A percentile compares a stretch with the other conserved stretches of the same genome.
phyloP scores from a whole-genome alignment of 2,888 invertebrate genomes.

The Ornithoptera priamus region DNA sequence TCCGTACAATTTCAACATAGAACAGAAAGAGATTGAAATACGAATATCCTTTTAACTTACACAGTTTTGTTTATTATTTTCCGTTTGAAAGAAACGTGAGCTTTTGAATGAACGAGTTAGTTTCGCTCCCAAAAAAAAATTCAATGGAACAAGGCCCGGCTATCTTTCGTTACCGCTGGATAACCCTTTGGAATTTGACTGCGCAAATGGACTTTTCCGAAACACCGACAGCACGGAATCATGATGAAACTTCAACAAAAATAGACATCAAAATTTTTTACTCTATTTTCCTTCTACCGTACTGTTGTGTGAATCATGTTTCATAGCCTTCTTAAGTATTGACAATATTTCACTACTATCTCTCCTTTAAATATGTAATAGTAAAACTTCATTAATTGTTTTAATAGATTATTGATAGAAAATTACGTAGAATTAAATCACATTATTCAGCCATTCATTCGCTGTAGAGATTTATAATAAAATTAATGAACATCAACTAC shows the following conservation, averaged over 20 bases:
- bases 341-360: neutral
- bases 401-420: too few relatives aligned
- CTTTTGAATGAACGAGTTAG: constrained; percentile 22
- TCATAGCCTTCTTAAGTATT: neutral
- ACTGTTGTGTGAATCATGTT: neutral
- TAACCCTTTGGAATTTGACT: constrained; percentile 24
- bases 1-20: neutral
- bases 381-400: too few relatives aligned
- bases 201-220: constrained; percentile 25
- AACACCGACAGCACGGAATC: constrained; percentile 16
- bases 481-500: too few relatives aligned
- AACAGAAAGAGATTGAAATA: neutral
- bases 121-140: constrained; percentile 15
- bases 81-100: neutral
- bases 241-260: constrained; percentile 18
- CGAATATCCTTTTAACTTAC: neutral
- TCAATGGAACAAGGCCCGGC: constrained; percentile 13
- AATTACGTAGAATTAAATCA: too few relatives aligned
- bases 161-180: constrained; percentile 25
- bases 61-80: constrained; percentile 4
- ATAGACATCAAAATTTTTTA: neutral
- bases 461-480: too few relatives aligned
- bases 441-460: too few relatives aligned
- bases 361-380: too few relatives aligned
- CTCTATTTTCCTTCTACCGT: neutral